Base-by-base conservation (phyloP, 2,888 invertebrate genomes). In the Zhengitettix transpicula region DNA sequence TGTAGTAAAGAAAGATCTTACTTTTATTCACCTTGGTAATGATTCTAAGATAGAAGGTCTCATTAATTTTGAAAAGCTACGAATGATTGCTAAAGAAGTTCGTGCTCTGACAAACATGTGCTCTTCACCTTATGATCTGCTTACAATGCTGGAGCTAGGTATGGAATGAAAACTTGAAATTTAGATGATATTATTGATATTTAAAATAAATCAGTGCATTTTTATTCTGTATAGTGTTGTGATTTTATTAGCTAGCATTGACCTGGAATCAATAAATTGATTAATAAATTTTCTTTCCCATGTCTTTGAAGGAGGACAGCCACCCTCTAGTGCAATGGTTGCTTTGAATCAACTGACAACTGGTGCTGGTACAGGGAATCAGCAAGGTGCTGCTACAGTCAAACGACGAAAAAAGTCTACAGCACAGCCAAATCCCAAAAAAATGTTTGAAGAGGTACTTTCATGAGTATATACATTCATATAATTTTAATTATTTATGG, bases 11-110 rank as follows among this genome's bases (percentile, higher is more conserved):
- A 91, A 91, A 76, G 99, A 99, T 75, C 79, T 99, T 66, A 98
- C 97, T 10, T 99, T 99, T 70, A 97, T 99, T 66, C 92, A 99
- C 75, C 81, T 97, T 66, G 98, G 98, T 47, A 99, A 99, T 75
- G 91, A 96, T 70, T 89, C 92, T 0, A 81, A 84, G 69, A 87
- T 93, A 8, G 93, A 94, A 71, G 82, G 83, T 60, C 79, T 94
- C 71, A 87, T 96, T 1, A 99, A 99, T 75, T 99, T 99, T 71
- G 99, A 99, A 73, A 99, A 99, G 72, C 77, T 99, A 62, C 80
- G 99, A 65, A 97, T 99, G 95, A 92, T 99, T 65, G 94, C 98
- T 57, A 96, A 97, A 75, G 97, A 98, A 78, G 89, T 93, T 40
- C 79, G 92, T 65, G 81, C 87, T 28, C 77, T 93, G 60, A 89